Evolutionary conservation across 2,888 invertebrate genomes (phyloP), one percentile per base, ranked within the genome.

Genomic region (Limenitis arthemis): DNA sequence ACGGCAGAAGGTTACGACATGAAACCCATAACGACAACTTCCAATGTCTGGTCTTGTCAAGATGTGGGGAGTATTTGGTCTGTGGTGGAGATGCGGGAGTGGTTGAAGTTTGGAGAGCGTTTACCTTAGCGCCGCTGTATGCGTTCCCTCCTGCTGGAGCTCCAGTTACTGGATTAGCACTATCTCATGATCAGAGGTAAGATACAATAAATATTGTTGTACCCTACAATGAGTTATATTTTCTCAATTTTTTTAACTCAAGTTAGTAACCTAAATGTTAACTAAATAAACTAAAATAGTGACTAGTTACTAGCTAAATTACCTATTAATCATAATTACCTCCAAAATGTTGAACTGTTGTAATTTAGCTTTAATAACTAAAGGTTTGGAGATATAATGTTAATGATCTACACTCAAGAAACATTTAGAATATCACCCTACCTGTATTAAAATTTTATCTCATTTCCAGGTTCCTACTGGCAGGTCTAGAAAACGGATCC

Each of bases 31-130:
- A 96, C 73, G 97, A 98, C 77, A 95, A 94, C 84, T 92, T 98
- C 80, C 96, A 96, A 95, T 95, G 96, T 86, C 89, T 96, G 89
- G 89, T 94, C 69, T 86, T 99, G 74, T 98, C 97, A 62, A 93
- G 99, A 53, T 99, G 99, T 87, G 99, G 99, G 61, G 99, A 99
- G 88, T 99, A 99, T 86, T 89, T 99, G 78, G 96, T 98, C 91
- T 94, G 98, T 65, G 99, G 97, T 60, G 98, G 98, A 11, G 97
- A 97, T 75, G 94, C 94, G 72, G 99, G 99, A 60, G 95, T 98
- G 65, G 98, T 99, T 64, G 97, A 98, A 87, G 97, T 99, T 60
- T 98, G 98, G 97, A 91, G 99, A 74, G 96, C 98, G 51, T 97
- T 97, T 87, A 98, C 98, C 72, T 91, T 99, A 66, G 96, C 97